A percentile compares a stretch with the other conserved stretches of the same genome.
Evolutionary conservation across 2,888 invertebrate genomes (phyloP).

Genomic region (Mythimna vitellina): DNA sequence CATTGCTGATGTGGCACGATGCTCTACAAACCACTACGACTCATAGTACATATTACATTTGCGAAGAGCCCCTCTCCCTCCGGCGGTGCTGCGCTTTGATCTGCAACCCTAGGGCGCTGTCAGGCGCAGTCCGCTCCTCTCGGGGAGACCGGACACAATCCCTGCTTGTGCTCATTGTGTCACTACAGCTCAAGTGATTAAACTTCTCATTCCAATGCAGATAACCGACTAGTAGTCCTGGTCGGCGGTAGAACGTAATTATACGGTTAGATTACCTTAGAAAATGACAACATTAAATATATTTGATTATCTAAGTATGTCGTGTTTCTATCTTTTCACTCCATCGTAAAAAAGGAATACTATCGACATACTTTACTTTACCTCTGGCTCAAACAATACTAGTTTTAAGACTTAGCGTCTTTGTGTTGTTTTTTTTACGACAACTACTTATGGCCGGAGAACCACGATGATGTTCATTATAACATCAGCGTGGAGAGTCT

Average conservation of each 20-base stretch:
- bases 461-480: too few relatives aligned
- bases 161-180: conserved; percentile 4
- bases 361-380: neutral
- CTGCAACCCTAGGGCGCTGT: conserved; percentile 48
- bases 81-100: conserved; percentile 58
- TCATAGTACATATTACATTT: conserved; percentile 43
- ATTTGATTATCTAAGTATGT: too few relatives aligned
- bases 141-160: conserved; percentile 8
- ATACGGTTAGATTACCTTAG: too few relatives aligned
- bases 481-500: too few relatives aligned
- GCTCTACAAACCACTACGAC: conserved; percentile 26
- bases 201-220: neutral
- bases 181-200: neutral
- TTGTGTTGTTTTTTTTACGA: too few relatives aligned
- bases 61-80: conserved; percentile 47
- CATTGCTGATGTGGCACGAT: conserved; percentile 40
- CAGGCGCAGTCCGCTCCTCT: conserved; percentile 4
- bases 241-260: neutral
- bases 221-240: neutral
- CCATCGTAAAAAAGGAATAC: neutral
- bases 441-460: too few relatives aligned
- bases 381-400: neutral
- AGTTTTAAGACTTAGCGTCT: neutral
- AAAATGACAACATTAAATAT: too few relatives aligned
- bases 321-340: neutral